Conservation (phyloP, 2,888 invertebrate species). For the Eretmocerus hayati region DNA sequence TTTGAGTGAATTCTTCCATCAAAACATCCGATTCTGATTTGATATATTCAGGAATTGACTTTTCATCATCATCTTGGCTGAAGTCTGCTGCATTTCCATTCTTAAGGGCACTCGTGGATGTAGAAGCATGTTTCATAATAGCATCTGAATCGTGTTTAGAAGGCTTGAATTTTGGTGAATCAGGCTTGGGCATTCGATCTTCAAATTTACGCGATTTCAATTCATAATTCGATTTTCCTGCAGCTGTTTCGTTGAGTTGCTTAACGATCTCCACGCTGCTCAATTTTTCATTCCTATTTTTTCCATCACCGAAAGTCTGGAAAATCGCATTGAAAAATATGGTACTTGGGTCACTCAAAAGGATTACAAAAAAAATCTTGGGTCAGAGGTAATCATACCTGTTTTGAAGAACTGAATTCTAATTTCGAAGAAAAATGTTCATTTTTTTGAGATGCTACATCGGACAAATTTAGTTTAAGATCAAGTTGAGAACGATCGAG, state of each 20-base stretch:
- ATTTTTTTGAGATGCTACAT: slow-evolving; percentile 29
- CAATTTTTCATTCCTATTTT: slow-evolving; percentile 13
- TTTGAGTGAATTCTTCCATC: slow-evolving; percentile 40
- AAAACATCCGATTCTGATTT: slow-evolving; percentile 41
- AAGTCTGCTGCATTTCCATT: slow-evolving; percentile 3
- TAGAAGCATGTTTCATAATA: slow-evolving; percentile 25
- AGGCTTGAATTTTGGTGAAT: slow-evolving; percentile 30
- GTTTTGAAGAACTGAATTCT: slow-evolving; percentile 21
- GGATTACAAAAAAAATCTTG: not conserved
- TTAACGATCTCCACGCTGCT: slow-evolving; percentile 11
- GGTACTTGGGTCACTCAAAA: too few species aligned
- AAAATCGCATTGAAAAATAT: too few species aligned
- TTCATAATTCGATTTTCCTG: slow-evolving; percentile 33
- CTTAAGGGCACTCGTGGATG: slow-evolving; percentile 9
- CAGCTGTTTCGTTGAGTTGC: slow-evolving; percentile 19
- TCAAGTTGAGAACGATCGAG: slow-evolving; percentile 39
- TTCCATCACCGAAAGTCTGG: too few species aligned
- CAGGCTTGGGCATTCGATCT: slow-evolving; percentile 41
- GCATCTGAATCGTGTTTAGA: slow-evolving; percentile 32
- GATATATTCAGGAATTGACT: slow-evolving; percentile 27
- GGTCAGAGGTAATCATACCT: slow-evolving; percentile 7
- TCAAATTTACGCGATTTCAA: slow-evolving; percentile 40
- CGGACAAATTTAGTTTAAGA: slow-evolving; percentile 29
- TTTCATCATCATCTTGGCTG: slow-evolving; percentile 19
- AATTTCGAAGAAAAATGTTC: slow-evolving; percentile 21